A percentile compares a stretch with the other conserved stretches of the same genome.
phyloP scores from a whole-genome alignment of 2,113 vertebrate species.

The Bujurquina vittata region DNA sequence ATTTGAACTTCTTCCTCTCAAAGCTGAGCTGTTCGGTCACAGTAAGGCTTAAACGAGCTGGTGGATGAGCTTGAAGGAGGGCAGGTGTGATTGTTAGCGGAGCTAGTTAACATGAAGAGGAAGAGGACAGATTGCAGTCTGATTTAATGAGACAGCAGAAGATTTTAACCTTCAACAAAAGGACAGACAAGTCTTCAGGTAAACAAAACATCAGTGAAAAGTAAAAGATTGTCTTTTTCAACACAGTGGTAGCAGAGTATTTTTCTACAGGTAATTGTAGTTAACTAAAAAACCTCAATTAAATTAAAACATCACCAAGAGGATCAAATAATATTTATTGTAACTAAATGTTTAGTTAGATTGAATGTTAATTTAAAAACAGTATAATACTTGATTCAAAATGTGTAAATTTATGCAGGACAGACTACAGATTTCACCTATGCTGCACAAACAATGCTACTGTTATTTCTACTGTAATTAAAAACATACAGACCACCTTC shows the following conservation, averaged over 20 bases:
- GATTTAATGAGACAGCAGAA: constrained; percentile 39
- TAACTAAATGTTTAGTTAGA: background rate
- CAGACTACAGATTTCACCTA: background rate
- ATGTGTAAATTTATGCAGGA: background rate
- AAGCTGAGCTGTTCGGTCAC: constrained; percentile 11
- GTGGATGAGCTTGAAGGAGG: constrained; percentile 29
- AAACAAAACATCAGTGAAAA: background rate
- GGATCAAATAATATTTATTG: background rate
- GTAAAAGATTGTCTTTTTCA: background rate
- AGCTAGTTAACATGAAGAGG: constrained; percentile 31
- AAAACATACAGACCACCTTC: background rate
- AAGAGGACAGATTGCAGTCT: constrained; percentile 25
- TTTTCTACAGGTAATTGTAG: background rate
- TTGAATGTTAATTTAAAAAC: background rate
- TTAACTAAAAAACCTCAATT: background rate
- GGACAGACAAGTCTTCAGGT: constrained; percentile 24
- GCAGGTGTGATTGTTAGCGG: constrained; percentile 32
- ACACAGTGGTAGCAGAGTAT: background rate
- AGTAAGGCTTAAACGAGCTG: background rate
- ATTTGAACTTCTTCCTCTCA: constrained; percentile 21
- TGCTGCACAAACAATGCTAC: background rate
- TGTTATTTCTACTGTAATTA: background rate
- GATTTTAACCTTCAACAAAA: constrained; percentile 46
- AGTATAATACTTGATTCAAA: background rate
- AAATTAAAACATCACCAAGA: background rate